A percentile compares a stretch with the other conserved stretches of the same genome.
Evolutionary conservation across 2,113 vertebrate genomes (phyloP).

Genomic region (Choloepus hoffmanni): DNA sequence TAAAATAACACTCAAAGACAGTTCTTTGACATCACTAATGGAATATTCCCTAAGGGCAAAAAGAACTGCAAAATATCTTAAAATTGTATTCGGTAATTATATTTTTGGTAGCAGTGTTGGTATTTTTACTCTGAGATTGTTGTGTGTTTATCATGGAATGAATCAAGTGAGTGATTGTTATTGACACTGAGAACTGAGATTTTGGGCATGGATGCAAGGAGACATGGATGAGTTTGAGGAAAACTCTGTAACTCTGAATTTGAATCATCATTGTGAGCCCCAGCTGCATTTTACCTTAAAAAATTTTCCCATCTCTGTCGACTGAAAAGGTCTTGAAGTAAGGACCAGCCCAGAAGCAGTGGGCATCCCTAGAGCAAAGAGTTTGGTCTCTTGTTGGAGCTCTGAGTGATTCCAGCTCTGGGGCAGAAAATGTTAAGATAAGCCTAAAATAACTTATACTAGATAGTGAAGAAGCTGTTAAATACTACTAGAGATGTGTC

Average conservation of each 20-base stretch:
- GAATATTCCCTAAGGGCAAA: not conserved
- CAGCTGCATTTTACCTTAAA: not conserved
- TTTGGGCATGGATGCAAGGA: too few species aligned
- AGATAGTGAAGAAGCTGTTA: too few species aligned
- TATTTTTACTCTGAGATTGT: not conserved
- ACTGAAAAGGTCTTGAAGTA: not conserved
- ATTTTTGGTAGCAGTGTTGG: not conserved
- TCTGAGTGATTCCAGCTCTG: not conserved
- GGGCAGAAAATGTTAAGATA: not conserved
- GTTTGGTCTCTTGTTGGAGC: not conserved
- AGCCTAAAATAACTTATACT: not conserved
- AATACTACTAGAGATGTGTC: not conserved
- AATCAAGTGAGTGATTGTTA: not conserved
- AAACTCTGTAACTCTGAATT: too few species aligned
- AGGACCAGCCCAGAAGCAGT: not conserved
- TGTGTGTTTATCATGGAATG: not conserved
- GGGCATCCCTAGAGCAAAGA: too few species aligned
- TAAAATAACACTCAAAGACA: not conserved
- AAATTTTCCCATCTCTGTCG: not conserved
- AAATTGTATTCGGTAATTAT: too few species aligned
- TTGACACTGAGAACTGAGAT: slow-evolving; percentile 7
- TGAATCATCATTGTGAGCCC: too few species aligned
- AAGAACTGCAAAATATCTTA: not conserved
- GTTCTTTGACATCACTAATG: not conserved
- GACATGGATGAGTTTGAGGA: too few species aligned